Base-by-base conservation (phyloP, 1,140 invertebrate genomes). In the Drosophila micromelanica region DNA sequence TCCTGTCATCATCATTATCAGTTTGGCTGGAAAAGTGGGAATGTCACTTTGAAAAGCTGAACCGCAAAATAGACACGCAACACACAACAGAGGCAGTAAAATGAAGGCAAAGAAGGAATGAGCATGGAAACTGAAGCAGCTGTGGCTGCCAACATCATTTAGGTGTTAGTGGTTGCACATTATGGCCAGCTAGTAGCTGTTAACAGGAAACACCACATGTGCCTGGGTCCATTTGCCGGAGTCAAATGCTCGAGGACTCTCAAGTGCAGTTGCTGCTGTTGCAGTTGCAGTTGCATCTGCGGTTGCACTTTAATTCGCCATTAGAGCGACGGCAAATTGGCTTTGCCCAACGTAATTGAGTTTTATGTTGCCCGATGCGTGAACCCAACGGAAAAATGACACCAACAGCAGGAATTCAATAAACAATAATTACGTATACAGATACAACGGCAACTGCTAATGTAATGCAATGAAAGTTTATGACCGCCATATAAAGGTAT, bases 1-100 rank as follows among this genome's bases (percentile, higher is more conserved):
- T 73, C 62, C 63, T 60, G 70, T 40, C 80, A 87, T 86, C 76
- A 87, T 67, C 81, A 82, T 86, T 87, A 86, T 76, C 82, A 81
- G 70, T 9, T 65, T 56, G 17, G 37, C 42, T 40, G 57, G 35
- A 56, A 69, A 73, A 68, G 40, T 78, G 76, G 61, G 67, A 62
- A 62, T 71, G 79, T 78, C 79, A 57, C 63, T 78, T 67, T 56
- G 42, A 37, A 72, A 80, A 69, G 46, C 81, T 40, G 65, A 45
- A 63, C 49, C 67, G 27, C 76, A 65, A 64, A 72, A 49, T 52
- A 40, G 40, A 46, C 48, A 52, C 60, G 63, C 65, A 80, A 46
- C 42, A 70, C 68, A 43, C 70, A 11, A 45, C 35, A 17, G 32
- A 17, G 27, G 13, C 6, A 20, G 12, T 15, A 9, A 15, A 43